These are phyloP conservation scores for Cactoblastis cactorum DNA, from an alignment of 2,888 invertebrate genomes.

Conservation along the genomic window DNA sequence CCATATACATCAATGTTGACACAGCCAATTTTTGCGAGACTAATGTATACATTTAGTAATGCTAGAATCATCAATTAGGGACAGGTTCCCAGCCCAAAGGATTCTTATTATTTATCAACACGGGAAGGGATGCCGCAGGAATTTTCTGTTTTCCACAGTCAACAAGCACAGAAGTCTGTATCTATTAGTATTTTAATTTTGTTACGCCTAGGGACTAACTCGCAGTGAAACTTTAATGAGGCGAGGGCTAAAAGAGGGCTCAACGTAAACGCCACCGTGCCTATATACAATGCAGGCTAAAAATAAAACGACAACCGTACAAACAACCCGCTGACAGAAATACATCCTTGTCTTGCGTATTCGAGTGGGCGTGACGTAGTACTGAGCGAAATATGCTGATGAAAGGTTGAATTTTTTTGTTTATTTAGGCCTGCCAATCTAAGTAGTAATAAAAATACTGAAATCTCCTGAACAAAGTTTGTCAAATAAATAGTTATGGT, in stretches of 20 bases:
- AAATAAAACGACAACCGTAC: conserved; percentile 31
- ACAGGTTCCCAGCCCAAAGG: no score
- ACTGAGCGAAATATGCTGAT: background rate
- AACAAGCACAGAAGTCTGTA: background rate
- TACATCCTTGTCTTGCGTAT: conserved; percentile 9
- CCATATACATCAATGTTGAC: no score
- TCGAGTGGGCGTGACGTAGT: conserved; percentile 2
- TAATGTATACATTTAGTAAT: no score
- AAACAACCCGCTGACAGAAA: conserved; percentile 10
- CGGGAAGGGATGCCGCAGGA: no score
- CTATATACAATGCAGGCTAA: conserved; percentile 31
- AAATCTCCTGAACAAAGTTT: no score
- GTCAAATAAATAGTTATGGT: no score
- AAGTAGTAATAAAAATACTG: no score
- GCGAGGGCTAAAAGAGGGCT: conserved; percentile 38
- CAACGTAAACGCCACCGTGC: conserved; percentile 31
- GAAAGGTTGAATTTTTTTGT: background rate
- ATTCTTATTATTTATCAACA: no score
- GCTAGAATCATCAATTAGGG: no score
- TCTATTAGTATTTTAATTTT: background rate
- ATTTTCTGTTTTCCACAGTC: no score
- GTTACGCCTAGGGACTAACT: conserved; percentile 16
- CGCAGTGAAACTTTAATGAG: conserved; percentile 47
- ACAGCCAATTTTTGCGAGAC: no score
- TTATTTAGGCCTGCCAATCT: background rate